These are phyloP conservation scores for Phytoseiulus persimilis DNA, from an alignment of 2,888 invertebrate genomes.

Conservation along the genomic window DNA sequence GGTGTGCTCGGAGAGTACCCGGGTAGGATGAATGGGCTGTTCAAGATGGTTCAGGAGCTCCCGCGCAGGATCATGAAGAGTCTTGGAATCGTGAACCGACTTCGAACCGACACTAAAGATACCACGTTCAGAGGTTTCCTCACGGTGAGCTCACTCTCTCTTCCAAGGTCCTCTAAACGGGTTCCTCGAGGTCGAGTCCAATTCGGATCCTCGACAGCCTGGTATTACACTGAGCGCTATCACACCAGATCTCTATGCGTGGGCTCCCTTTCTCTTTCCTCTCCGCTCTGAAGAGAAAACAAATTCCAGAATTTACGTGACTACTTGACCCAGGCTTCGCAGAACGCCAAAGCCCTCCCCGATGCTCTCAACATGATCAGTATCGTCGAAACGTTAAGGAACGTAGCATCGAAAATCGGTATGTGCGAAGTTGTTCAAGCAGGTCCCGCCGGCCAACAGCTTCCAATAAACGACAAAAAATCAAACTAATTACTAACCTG, in stretches of 20 bases:
- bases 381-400: slow-evolving; percentile 1
- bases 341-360: slow-evolving; percentile 10
- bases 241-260: no score
- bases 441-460: background rate
- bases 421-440: background rate
- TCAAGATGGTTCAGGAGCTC: slow-evolving; percentile 20
- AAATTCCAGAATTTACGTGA: slow-evolving; percentile 26
- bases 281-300: background rate
- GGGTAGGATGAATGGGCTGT: slow-evolving; percentile 22
- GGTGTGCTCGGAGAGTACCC: slow-evolving; percentile 31
- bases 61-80: slow-evolving; percentile 24
- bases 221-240: no score
- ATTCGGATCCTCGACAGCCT: no score
- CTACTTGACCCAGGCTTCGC: slow-evolving; percentile 11
- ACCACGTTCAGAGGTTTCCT: slow-evolving; percentile 15
- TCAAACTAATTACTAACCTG: background rate
- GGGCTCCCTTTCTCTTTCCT: no score
- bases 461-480: background rate
- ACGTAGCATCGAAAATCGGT: slow-evolving; percentile 33
- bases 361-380: slow-evolving; percentile 11
- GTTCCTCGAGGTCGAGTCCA: no score
- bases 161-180: no score
- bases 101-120: background rate
- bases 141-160: slow-evolving; percentile 5
- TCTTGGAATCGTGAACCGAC: slow-evolving; percentile 25